These are phyloP conservation scores for Aplodontia rufa DNA, from an alignment of 2,113 vertebrate genomes.

Conservation along the genomic window DNA sequence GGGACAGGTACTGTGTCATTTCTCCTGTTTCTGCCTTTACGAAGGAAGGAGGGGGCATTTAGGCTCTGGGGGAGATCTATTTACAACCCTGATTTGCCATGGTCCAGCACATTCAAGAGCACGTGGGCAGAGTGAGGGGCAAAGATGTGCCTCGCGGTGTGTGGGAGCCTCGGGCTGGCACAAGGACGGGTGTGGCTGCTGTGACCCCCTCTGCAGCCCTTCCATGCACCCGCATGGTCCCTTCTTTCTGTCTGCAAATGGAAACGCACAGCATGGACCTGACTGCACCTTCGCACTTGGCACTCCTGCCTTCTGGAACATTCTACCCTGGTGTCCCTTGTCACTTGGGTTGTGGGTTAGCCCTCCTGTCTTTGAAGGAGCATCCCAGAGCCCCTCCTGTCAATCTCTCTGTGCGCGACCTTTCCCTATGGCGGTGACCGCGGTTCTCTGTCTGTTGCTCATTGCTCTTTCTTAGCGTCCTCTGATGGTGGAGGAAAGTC, in stretches of 20 bases:
- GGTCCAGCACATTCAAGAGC: neutral
- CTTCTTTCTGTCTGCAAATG: neutral
- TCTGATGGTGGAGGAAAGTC: neutral
- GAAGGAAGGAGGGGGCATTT: neutral
- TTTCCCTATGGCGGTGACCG: neutral
- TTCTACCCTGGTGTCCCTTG: neutral
- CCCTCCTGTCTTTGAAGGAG: neutral
- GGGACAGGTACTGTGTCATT: neutral
- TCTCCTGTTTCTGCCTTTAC: neutral
- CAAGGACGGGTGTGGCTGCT: rapidly evolving
- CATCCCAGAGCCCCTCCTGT: neutral
- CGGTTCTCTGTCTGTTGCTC: neutral
- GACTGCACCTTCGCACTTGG: neutral
- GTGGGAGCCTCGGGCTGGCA: too few species aligned
- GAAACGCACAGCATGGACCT: neutral
- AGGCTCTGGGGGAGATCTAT: neutral
- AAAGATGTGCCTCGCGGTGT: too few species aligned
- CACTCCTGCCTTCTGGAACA: neutral
- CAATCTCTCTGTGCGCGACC: neutral
- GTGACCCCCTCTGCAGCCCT: rapidly evolving
- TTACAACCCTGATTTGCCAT: neutral
- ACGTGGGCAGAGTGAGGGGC: neutral
- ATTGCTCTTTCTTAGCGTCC: neutral
- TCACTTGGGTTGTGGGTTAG: neutral
- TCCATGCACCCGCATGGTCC: too few species aligned